A percentile compares a stretch with the other conserved stretches of the same genome.
phyloP scores from a whole-genome alignment of 2,888 invertebrate species.

The Limnephilus marmoratus region DNA sequence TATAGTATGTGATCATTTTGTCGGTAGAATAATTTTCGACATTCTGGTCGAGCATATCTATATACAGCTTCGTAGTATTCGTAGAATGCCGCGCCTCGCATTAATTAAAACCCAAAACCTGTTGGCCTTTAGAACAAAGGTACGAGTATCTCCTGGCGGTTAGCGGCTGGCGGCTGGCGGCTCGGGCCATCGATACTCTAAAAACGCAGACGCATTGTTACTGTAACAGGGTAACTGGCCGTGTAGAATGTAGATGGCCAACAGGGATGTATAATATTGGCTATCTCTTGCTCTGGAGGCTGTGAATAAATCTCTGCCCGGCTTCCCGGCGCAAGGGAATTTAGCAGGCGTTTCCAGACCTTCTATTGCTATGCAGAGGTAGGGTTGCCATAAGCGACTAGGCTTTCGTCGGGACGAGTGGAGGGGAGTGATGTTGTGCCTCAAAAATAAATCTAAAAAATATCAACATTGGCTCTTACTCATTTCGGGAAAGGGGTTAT shows the following conservation, averaged over 20 bases:
- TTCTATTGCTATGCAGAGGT: background rate
- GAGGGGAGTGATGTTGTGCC: too few relatives aligned
- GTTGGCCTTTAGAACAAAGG: slow-evolving; percentile 49
- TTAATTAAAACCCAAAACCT: slow-evolving; percentile 46
- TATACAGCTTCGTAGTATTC: background rate
- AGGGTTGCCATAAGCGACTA: too few relatives aligned
- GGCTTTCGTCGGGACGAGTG: too few relatives aligned
- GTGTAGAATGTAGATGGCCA: background rate
- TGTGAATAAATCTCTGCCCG: background rate
- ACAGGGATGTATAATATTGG: background rate
- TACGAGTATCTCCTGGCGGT: background rate
- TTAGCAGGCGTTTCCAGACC: background rate
- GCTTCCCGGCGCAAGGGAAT: background rate
- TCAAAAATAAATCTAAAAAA: too few relatives aligned
- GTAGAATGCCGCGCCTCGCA: slow-evolving; percentile 34
- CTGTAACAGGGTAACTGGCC: slow-evolving; percentile 5
- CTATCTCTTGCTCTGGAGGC: background rate
- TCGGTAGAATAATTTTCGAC: slow-evolving; percentile 9
- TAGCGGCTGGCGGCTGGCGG: background rate
- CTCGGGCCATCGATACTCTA: slow-evolving; percentile 21
- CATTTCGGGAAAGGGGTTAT: too few relatives aligned
- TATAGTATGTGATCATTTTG: background rate
- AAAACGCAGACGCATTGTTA: slow-evolving; percentile 36
- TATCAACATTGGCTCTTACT: too few relatives aligned
- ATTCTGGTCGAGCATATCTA: background rate